Conservation (phyloP, 2,888 invertebrate genomes). For the Macaria liturata region DNA sequence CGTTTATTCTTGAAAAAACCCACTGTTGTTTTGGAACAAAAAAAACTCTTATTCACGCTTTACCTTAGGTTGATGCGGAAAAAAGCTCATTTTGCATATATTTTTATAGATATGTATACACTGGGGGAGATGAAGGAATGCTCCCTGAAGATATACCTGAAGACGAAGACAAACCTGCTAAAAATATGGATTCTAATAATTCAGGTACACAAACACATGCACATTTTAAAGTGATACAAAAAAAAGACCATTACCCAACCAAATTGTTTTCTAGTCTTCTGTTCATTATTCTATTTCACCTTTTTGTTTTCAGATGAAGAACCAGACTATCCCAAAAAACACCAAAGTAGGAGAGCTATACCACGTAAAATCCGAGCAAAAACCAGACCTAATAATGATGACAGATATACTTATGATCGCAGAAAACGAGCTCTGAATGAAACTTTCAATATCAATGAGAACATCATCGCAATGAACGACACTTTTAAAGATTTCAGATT, state of each 20-base stretch:
- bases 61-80: too few relatives aligned
- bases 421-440: constrained; percentile 50
- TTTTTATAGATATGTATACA: constrained; percentile 62
- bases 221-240: too few relatives aligned
- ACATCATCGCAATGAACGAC: constrained; percentile 41
- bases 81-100: neutral
- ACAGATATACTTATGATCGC: constrained; percentile 40
- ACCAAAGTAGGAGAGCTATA: constrained; percentile 21
- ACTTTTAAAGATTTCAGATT: constrained; percentile 33
- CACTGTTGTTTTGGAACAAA: too few relatives aligned
- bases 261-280: too few relatives aligned
- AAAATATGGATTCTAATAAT: constrained; percentile 38
- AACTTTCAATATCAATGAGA: constrained; percentile 43
- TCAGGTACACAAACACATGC: constrained; percentile 34
- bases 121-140: constrained; percentile 68
- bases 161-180: constrained; percentile 41
- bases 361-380: constrained; percentile 19
- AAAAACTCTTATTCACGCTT: too few relatives aligned
- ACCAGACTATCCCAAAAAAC: constrained; percentile 33
- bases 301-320: constrained; percentile 48
- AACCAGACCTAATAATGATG: constrained; percentile 24
- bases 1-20: too few relatives aligned
- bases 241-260: too few relatives aligned
- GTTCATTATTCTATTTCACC: too few relatives aligned
- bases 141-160: constrained; percentile 59